Base-by-base conservation (phyloP, 1,140 invertebrate species). In the Fopius arisanus region DNA sequence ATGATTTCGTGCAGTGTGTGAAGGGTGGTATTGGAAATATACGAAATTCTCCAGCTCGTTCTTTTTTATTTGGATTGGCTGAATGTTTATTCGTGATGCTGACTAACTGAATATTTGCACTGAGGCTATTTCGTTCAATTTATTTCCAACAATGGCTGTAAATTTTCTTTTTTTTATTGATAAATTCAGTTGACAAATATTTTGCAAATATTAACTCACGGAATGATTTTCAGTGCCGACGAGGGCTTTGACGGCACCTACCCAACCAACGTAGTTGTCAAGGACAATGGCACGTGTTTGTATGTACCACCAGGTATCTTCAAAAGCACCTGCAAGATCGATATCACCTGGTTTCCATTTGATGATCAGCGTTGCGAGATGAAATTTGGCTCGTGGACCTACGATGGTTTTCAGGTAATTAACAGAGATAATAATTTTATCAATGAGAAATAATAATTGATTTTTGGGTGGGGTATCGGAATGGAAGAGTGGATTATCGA, bases 301-400 rank as follows among this genome's bases (percentile, higher is more conserved):
- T 98, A 97, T 92, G 94, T 99, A 87, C 97, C 97, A 83, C 97
- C 97, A 78, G 95, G 95, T 90, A 99, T 99, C 90, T 98, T 98
- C 92, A 97, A 97, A 91, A 98, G 96, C 92, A 98, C 96, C 90
- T 99, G 97, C 92, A 95, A 96, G 91, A 99, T 73, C 37, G 72
- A 73, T 33, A 73, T 73, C 43, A 73, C 72, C 10, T 73, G 72
- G 72, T 96, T 96, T 87, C 95, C 95, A 14, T 96, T 96, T 86
- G 95, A 96, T 84, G 93, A 95, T 85, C 95, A 96, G 87, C 95
- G 94, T 29, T 96, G 95, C 87, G 93, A 94, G 82, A 94, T 98
- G 92, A 98, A 97, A 88, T 97, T 97, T 84, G 96, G 96, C 82
- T 96, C 95, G 80, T 97, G 96, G 96, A 96, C 96, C 70, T 96